Conservation (phyloP, 2,888 invertebrate species). For the Cosmorhoe ocellata region DNA sequence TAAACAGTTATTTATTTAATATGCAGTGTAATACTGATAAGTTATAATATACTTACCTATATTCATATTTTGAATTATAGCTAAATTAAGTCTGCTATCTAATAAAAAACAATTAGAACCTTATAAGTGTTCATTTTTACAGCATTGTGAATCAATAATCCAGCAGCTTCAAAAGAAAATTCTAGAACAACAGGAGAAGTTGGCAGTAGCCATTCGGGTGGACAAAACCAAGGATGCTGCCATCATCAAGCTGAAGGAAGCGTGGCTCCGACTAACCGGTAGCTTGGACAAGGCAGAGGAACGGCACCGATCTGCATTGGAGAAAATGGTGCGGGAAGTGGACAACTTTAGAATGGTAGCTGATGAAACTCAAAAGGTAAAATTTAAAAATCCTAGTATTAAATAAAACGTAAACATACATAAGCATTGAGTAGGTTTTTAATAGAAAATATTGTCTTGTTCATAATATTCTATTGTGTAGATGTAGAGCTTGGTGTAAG, state of each 20-base stretch:
- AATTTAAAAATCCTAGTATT: neutral
- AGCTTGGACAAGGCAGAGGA: constrained; percentile 73
- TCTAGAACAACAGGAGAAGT: constrained; percentile 89
- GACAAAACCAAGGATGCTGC: constrained; percentile 89
- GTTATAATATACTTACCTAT: no score
- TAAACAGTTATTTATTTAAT: no score
- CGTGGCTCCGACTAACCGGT: constrained; percentile 81
- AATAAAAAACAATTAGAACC: no score
- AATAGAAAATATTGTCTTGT: no score
- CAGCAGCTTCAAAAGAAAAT: constrained; percentile 87
- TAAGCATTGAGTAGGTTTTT: no score
- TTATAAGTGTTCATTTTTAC: constrained; percentile 29
- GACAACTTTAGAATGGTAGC: constrained; percentile 67
- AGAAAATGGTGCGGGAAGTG: constrained; percentile 79
- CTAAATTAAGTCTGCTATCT: no score
- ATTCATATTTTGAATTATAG: no score
- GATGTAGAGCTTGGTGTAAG: no score
- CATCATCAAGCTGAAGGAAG: constrained; percentile 84
- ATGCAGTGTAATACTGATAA: no score
- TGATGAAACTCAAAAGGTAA: constrained; percentile 73
- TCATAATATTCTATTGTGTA: no score
- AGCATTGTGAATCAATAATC: constrained; percentile 90
- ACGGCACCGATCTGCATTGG: constrained; percentile 70
- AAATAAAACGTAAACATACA: neutral
- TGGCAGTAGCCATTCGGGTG: constrained; percentile 90